Base-by-base conservation (phyloP, 1,140 invertebrate species). In the Nasonia longicornis region DNA sequence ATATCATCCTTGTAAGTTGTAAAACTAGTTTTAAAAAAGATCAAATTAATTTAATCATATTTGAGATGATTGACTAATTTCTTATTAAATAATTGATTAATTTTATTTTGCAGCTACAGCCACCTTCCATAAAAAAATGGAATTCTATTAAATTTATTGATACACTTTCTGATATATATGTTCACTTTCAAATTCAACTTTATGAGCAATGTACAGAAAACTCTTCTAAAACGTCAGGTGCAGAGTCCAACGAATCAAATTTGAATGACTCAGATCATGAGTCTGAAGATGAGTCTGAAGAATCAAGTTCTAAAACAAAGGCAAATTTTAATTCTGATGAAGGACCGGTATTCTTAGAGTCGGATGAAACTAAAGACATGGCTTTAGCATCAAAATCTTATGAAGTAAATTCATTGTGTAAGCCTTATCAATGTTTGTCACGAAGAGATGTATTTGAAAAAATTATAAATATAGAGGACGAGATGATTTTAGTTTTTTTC, bases 81-180 rank as follows among this genome's bases (percentile, higher is more conserved):
- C 4, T 35, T 35, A 35, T 35, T 3, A 35, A 35, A 35, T 35
- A 6, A 35, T 35, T 35, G 31, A 35, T 35, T 35, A 35, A 35
- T 35, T 35, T 35, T 35, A 71, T 20, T 48, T 73, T 73, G 29
- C 26, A 77, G 74, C 63, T 77, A 38, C 29, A 64, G 38, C 74
- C 74, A 42, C 74, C 74, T 38, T 77, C 63, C 0, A 64, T 77
- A 4, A 77, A 77, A 38, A 12, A 77, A 10, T 77, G 74, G 74
- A 77, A 77, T 77, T 35, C 35, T 3, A 64, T n/a, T 38, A 66
- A 77, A 38, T 12, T 74, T 11, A 58, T 22, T 4, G 26, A 74
- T 2, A 45, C n/a, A 22, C n/a, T 72, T n/a, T 16, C n/a, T 4
- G 42, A 72, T 48, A 22, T 72, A 22, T 48, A 20, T 48, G 20